Evolutionary conservation across 64 coral and sea anemone genomes (phyloP), one percentile per base, ranked within the genome.

Genomic region (Cladopsammia gracilis): DNA sequence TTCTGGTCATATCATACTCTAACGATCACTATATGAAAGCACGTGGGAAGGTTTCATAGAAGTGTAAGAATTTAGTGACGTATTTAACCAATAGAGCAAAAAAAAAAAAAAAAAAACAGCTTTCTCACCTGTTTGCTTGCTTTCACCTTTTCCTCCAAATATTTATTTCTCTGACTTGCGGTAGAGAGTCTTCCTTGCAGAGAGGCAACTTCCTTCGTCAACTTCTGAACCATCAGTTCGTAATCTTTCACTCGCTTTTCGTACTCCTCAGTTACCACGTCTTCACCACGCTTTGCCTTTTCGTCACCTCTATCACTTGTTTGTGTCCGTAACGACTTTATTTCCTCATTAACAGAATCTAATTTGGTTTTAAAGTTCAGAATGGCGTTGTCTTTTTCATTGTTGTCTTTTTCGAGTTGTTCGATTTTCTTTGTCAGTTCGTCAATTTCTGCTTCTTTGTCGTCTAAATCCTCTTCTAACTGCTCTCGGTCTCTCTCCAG

Each of bases 371-470:
- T 74, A 18, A 43, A 57, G 24, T 58, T 88, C 14, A 10, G n/a
- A 24, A 88, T 10, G 11, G 45, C 57, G 14, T 14, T 62, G 11
- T 25, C 44, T 56, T 26, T 88, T n/a, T 26, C 51, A n/a, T 56
- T 94, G 84, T 76, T 91, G 44, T 91, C 88, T 54, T 83, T 71
- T 69, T 76, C 84, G 18, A 92, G 45, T 61, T 65, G 46, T 19
- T 51, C 86, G 4, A 97, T 60, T 88, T 76, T 90, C 81, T 75
- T 75, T 69, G 62, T 85, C 79, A 97, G 18, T 44, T 94, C 79
- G 53, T 81, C 82, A 50, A 85, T 82, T 70, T 97, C 84, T 53
- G 73, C 76, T 49, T 93, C 82, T 53, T 70, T 89, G 6, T 90
- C 75, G 15, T 93, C 81, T 11, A 94, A 67, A 13, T 97, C 90